phyloP scores from a whole-genome alignment of 2,113 vertebrate species.

The Phylloscopus trochilus region DNA sequence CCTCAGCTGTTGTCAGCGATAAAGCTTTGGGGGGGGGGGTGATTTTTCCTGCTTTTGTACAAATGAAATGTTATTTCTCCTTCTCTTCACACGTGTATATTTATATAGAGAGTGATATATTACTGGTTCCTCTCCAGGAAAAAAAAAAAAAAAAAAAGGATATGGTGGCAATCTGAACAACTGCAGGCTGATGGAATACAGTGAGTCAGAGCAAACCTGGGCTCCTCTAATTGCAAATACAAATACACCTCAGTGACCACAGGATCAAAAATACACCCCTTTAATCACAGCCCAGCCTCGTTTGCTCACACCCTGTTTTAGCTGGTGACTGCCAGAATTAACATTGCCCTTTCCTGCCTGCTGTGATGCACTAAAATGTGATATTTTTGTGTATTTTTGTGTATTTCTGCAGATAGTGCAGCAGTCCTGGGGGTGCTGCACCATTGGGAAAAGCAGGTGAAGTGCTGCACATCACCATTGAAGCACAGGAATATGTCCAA shows the following conservation, averaged over 20 bases:
- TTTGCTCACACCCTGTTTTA: not conserved
- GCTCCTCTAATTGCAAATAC: not conserved
- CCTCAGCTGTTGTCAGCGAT: not conserved
- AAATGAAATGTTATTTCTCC: slow-evolving; percentile 1
- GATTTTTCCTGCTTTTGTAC: not conserved
- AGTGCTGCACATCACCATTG: not conserved
- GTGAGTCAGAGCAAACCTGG: not conserved
- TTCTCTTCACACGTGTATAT: not conserved
- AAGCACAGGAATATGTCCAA: not conserved
- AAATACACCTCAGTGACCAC: not conserved
- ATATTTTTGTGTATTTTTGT: no score
- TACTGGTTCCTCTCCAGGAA: not conserved
- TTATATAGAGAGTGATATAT: not conserved
- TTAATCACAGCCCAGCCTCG: not conserved
- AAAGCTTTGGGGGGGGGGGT: not conserved
- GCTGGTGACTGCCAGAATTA: not conserved
- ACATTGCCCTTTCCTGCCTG: not conserved
- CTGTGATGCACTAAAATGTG: not conserved
- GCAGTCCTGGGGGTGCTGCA: not conserved
- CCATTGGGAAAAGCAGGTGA: not conserved
- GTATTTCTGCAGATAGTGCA: not conserved
- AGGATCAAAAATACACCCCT: not conserved
- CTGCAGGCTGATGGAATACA: not conserved
- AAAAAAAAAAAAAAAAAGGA: not conserved
- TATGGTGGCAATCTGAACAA: not conserved